A percentile compares a stretch with the other conserved stretches of the same genome.
These are phyloP conservation scores for Pagetopsis macropterus DNA, from an alignment of 2,797 vertebrate genomes.

Conservation along the genomic window DNA sequence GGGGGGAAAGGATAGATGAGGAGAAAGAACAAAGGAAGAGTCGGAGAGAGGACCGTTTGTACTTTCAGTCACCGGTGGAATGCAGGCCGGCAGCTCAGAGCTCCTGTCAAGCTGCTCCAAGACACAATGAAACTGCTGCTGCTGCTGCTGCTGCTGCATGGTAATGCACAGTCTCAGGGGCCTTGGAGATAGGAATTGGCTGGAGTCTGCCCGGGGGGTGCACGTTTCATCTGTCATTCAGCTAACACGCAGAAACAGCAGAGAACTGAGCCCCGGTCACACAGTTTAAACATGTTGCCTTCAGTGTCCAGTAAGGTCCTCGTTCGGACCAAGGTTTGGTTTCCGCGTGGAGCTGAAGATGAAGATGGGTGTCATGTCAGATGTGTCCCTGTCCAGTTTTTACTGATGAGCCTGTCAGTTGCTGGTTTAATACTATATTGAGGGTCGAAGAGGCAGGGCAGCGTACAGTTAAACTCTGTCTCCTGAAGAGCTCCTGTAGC, in stretches of 20 bases:
- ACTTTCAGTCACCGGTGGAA: conserved; percentile 30
- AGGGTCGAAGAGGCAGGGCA: conserved; percentile 6
- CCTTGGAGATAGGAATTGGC: conserved; percentile 29
- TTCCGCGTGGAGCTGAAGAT: conserved; percentile 5
- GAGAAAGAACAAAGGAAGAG: conserved; percentile 2
- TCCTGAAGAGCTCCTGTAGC: conserved; percentile 19
- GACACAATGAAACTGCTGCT: conserved; percentile 66
- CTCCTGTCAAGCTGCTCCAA: conserved; percentile 50
- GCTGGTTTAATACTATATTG: conserved; percentile 46
- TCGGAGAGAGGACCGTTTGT: conserved; percentile 24
- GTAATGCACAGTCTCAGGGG: conserved; percentile 45
- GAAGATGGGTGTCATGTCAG: conserved; percentile 16
- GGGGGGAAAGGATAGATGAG: conserved; percentile 4
- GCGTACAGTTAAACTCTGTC: conserved; percentile 32
- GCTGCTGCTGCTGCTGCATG: conserved; percentile 52
- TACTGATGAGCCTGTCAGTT: conserved; percentile 26
- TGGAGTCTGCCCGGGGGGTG: conserved; percentile 37
- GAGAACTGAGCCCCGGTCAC: conserved; percentile 25
- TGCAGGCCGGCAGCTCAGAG: conserved; percentile 42
- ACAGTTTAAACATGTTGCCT: conserved; percentile 13
- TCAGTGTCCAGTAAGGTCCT: not conserved
- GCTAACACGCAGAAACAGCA: conserved; percentile 7
- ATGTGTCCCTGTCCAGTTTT: conserved; percentile 20
- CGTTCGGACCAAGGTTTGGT: not conserved
- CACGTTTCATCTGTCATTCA: conserved; percentile 54